Evolutionary conservation across 1,140 invertebrate genomes (phyloP).

Genomic region (Harpegnathos saltator): DNA sequence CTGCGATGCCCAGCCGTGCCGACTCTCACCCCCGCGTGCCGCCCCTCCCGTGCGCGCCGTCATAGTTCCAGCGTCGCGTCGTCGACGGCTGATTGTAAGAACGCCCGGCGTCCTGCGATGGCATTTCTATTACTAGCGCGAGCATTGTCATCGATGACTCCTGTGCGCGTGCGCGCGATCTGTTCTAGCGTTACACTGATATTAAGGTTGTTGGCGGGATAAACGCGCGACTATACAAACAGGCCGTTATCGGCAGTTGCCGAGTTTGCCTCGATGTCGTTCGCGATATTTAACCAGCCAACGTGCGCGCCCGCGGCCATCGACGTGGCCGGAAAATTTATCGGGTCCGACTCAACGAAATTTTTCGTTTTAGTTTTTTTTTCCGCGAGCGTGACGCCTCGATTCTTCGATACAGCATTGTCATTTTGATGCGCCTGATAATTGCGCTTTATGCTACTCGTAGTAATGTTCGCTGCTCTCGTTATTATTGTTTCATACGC

Average conservation of each 20-base stretch:
- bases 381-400: background rate
- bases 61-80: constrained; percentile 39
- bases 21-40: constrained; percentile 50
- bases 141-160: constrained; percentile 57
- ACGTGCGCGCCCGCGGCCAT: no score
- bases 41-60: constrained; percentile 47
- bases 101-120: constrained; percentile 56
- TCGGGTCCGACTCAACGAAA: constrained; percentile 19
- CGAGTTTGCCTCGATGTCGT: constrained; percentile 38
- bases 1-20: constrained; percentile 50
- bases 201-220: constrained; percentile 61
- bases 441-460: background rate
- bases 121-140: constrained; percentile 54
- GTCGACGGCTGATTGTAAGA: constrained; percentile 44
- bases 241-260: constrained; percentile 19
- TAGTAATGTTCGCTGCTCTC: no score
- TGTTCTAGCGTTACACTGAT: constrained; percentile 5
- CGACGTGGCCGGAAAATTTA: no score
- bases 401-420: constrained; percentile 4
- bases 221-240: constrained; percentile 32
- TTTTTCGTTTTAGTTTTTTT: constrained; percentile 16
- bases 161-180: constrained; percentile 26
- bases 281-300: constrained; percentile 40
- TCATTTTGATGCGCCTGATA: background rate
- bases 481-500: background rate